Conservation (phyloP, 2,113 vertebrate genomes). For the Zosterops pallidus region DNA sequence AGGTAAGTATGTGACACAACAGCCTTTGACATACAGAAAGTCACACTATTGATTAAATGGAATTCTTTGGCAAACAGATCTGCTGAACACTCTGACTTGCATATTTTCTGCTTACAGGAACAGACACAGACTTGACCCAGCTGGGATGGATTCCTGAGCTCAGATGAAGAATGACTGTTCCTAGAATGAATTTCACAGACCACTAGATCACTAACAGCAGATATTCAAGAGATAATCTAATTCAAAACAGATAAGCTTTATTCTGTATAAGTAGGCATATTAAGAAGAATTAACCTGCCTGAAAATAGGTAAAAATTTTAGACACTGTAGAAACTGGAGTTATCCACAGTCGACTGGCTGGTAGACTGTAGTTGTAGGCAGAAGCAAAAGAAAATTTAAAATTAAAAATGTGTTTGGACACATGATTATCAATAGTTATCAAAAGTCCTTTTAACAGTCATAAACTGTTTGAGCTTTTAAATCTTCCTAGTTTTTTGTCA, state of each 20-base stretch:
- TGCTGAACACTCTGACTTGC: background rate
- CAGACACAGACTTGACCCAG: background rate
- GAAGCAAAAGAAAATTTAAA: background rate
- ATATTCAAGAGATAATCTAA: background rate
- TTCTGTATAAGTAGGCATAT: background rate
- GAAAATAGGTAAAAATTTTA: background rate
- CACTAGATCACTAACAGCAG: background rate
- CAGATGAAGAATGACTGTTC: background rate
- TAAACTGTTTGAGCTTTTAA: background rate
- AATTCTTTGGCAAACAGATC: background rate
- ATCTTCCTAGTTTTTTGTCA: background rate
- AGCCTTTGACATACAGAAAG: background rate
- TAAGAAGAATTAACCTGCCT: background rate
- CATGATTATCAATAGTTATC: background rate
- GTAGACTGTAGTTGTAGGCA: background rate
- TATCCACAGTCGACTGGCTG: background rate
- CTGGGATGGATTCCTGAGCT: background rate
- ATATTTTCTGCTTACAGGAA: background rate
- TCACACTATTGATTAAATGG: background rate
- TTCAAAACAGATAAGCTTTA: background rate
- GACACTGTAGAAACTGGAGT: background rate
- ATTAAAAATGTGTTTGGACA: background rate
- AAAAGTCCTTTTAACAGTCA: background rate
- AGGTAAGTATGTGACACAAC: background rate
- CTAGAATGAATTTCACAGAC: background rate